Percentiles rank a stretch among this genome's conserved stretches.
Conservation (phyloP, 2,888 invertebrate species). For the Eupithecia centaureata region DNA sequence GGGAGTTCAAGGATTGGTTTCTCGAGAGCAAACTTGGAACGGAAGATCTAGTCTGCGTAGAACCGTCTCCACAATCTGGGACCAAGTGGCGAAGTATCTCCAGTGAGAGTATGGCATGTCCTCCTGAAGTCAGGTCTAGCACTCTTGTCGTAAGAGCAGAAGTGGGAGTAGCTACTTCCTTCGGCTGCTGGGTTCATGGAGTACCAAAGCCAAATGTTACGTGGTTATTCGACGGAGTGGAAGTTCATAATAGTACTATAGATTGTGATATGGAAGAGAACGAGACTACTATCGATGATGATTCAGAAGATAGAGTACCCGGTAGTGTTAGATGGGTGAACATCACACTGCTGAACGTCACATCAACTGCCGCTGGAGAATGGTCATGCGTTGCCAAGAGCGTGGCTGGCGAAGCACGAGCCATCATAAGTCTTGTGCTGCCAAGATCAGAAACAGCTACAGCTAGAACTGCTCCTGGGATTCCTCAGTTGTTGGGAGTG, state of each 20-base stretch:
- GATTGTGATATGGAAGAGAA: conserved; percentile 79
- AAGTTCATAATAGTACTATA: conserved; percentile 75
- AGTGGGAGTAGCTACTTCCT: conserved; percentile 91
- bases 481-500: conserved; percentile 89
- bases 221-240: conserved; percentile 91
- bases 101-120: conserved; percentile 91
- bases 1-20: conserved; percentile 93
- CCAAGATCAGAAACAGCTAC: conserved; percentile 89
- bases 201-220: conserved; percentile 93
- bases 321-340: conserved; percentile 89
- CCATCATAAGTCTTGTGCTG: conserved; percentile 84
- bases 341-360: conserved; percentile 92
- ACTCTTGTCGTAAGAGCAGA: conserved; percentile 87
- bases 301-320: conserved; percentile 74
- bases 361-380: conserved; percentile 92
- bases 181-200: conserved; percentile 91
- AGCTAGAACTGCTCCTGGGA: conserved; percentile 88
- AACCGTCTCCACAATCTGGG: conserved; percentile 87
- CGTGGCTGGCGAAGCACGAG: conserved; percentile 84
- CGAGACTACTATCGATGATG: conserved; percentile 72
- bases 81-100: conserved; percentile 91
- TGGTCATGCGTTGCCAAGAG: conserved; percentile 93
- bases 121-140: conserved; percentile 88
- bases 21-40: conserved; percentile 90
- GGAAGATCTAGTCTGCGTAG: conserved; percentile 88